Evolutionary conservation across 2,113 vertebrate species (phyloP).

Genomic region (Myiozetetes cayanensis): DNA sequence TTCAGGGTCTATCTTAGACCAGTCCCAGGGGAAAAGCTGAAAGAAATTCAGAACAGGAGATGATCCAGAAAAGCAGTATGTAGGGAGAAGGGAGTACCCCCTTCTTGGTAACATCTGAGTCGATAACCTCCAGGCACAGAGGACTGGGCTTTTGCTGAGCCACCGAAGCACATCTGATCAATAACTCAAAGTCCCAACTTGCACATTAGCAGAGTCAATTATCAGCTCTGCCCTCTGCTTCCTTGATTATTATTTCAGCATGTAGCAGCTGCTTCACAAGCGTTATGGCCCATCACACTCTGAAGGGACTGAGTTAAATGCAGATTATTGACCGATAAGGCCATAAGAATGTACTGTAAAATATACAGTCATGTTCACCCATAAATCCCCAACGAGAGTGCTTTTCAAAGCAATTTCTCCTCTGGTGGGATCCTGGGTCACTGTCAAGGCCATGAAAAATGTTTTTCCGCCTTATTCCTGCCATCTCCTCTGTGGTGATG

Average conservation of each 20-base stretch:
- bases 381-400: conserved; percentile 38
- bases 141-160: neutral
- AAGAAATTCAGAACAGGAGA: neutral
- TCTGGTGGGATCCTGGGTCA: neutral
- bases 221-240: conserved; percentile 65
- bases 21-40: neutral
- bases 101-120: neutral
- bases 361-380: conserved; percentile 4
- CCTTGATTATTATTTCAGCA: conserved; percentile 71
- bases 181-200: conserved; percentile 55
- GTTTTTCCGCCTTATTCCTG: neutral
- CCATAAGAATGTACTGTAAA: conserved; percentile 52
- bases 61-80: neutral
- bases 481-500: neutral
- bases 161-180: conserved; percentile 54
- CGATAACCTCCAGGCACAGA: neutral
- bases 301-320: conserved; percentile 63
- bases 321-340: conserved; percentile 66
- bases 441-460: conserved; percentile 8
- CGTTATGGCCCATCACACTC: conserved; percentile 61
- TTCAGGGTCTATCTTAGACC: neutral
- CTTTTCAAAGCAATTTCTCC: conserved; percentile 7
- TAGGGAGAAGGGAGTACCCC: neutral
- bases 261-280: conserved; percentile 63
- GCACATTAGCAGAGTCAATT: conserved; percentile 67